Conservation (phyloP, 2,113 vertebrate species). For the Syngnathus typhle region DNA sequence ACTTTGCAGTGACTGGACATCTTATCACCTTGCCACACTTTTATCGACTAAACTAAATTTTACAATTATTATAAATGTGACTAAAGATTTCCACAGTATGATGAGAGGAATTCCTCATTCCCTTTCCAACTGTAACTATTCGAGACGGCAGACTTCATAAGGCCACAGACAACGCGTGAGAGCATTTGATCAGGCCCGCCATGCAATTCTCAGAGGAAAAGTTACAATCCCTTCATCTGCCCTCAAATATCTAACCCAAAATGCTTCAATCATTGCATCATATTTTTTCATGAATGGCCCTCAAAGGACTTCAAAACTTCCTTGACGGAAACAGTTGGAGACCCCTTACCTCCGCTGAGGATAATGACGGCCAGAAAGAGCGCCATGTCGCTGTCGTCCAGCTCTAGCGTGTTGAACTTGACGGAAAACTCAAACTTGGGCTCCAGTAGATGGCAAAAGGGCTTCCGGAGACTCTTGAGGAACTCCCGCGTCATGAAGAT, state of each 20-base stretch:
- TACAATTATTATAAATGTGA: neutral
- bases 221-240: neutral
- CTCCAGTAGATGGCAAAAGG: constrained; percentile 95
- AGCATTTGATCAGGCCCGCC: neutral
- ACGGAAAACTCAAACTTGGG: constrained; percentile 98
- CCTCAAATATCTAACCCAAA: neutral
- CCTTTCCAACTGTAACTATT: neutral
- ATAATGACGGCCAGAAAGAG: constrained; percentile 98
- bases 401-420: constrained; percentile 95
- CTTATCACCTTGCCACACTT: neutral
- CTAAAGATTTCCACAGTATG: neutral
- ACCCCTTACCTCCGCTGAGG: constrained; percentile 88
- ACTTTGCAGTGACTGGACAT: neutral
- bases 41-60: neutral
- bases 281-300: neutral
- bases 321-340: neutral
- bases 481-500: constrained; percentile 99
- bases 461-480: constrained; percentile 94
- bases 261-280: neutral
- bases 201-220: neutral
- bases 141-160: neutral
- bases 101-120: neutral
- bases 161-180: neutral
- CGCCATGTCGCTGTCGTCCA: constrained; percentile 96
- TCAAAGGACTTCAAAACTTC: neutral